phyloP scores from a whole-genome alignment of 2,113 vertebrate species.

The Dasypus novemcinctus region DNA sequence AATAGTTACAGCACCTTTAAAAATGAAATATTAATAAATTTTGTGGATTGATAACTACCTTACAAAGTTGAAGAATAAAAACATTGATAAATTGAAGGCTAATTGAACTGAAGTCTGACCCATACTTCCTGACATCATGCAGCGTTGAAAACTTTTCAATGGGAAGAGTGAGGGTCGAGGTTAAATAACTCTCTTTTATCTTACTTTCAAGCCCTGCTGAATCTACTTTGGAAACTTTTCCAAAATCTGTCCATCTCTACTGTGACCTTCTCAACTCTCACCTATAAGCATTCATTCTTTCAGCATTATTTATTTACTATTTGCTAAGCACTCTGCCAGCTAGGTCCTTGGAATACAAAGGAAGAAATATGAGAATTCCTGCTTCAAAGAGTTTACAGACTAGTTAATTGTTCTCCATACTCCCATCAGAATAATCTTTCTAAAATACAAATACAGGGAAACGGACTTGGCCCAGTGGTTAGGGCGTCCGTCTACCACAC shows the following conservation, averaged over 20 bases:
- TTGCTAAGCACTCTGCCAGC: neutral
- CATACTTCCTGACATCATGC: neutral
- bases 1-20: neutral
- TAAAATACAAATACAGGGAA: conserved; percentile 46
- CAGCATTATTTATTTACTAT: neutral
- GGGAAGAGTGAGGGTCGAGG: neutral
- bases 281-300: conserved; percentile 2
- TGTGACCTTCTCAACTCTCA: neutral
- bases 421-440: conserved; percentile 20
- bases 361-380: conserved; percentile 2
- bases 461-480: too few species aligned
- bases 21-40: too few species aligned
- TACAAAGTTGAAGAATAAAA: neutral
- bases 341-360: neutral
- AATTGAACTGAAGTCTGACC: neutral
- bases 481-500: too few species aligned
- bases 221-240: conserved; percentile 7
- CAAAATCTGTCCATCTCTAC: neutral
- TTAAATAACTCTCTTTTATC: conserved; percentile 24
- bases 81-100: neutral
- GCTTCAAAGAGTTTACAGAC: neutral
- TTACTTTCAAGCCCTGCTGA: neutral
- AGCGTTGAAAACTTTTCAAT: conserved; percentile 12
- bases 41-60: neutral
- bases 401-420: conserved; percentile 19